Base-by-base conservation (phyloP, 2,797 vertebrate species). In the Enteromius fasciolatus region DNA sequence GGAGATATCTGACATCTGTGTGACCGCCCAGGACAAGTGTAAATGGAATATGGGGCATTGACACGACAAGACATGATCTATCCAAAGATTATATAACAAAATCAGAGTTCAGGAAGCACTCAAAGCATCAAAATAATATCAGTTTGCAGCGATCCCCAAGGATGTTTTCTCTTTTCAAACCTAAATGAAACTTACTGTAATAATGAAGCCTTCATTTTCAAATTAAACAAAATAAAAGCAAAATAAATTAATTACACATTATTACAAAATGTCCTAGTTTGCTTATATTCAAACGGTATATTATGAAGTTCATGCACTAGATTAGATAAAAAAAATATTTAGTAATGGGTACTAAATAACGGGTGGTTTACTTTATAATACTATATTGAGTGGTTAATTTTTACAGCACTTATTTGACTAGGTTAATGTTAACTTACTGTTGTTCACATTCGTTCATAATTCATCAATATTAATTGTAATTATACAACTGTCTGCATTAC, bases 11-110 rank as follows among this genome's bases (percentile, higher is more conserved):
- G 63, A 14, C 33, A 25, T 77, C 41, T 41, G n/a, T 11, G 31
- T 78, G 28, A 25, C 76, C 46, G 17, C 67, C 46, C 31, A 78
- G 63, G 31, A 78, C 61, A 78, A 12, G 46, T 77, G 17, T 10
- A 66, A 77, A 66, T 66, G 28, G 7, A 66, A 12, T 67, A 50
- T 68, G 36, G n/a, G 33, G 23, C 33, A 2, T 12, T 78, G 64
- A 68, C 46, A 61, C 61, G 36, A 17, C 20, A 63, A 10, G 41
- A 12, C 20, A 48, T 33, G 79, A n/a, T 63, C 41, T 73, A 33
- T 28, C 18, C 9, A 61, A 17, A 41, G 73, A 69, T 69, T 69
- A 23, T 25, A 4, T 44, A 9, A 46, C 39, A 46, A 23, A 44
- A 69, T 17, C 14, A 17, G 54, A 28, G 54, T 63, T 76, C 4